Percentiles rank a stretch among this genome's conserved stretches.
Evolutionary conservation across 2,888 invertebrate species (phyloP).

Genomic region (Coenonympha glycerion): DNA sequence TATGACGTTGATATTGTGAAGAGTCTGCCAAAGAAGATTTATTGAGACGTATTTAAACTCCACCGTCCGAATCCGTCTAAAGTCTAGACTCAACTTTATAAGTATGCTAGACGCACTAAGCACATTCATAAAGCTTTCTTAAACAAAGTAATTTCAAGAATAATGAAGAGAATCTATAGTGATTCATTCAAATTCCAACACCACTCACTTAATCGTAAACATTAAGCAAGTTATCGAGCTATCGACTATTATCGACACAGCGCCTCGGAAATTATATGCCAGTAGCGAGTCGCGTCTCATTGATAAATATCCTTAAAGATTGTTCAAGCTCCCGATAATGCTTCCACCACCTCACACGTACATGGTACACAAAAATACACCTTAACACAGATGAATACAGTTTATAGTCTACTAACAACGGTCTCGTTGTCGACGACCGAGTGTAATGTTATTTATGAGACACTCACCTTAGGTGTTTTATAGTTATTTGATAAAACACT

Average conservation of each 20-base stretch:
- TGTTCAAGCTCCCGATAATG: slow-evolving; percentile 70
- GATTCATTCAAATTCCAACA: slow-evolving; percentile 7
- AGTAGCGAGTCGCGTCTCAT: slow-evolving; percentile 73
- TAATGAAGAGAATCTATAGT: slow-evolving; percentile 4
- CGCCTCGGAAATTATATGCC: slow-evolving; percentile 57
- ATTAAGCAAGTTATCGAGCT: slow-evolving; percentile 7
- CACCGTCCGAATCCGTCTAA: too few relatives aligned
- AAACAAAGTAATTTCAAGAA: background rate
- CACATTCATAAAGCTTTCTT: background rate
- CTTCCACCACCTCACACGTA: slow-evolving; percentile 58
- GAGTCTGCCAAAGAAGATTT: too few relatives aligned
- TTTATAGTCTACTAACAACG: slow-evolving; percentile 26
- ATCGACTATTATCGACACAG: slow-evolving; percentile 21
- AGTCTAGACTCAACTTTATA: background rate
- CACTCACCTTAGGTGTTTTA: slow-evolving; percentile 66
- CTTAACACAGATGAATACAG: slow-evolving; percentile 34
- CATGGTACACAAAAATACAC: slow-evolving; percentile 32
- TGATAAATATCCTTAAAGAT: slow-evolving; percentile 75
- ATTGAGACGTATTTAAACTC: too few relatives aligned
- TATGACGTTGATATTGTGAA: too few relatives aligned
- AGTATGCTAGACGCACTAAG: background rate
- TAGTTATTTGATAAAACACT: slow-evolving; percentile 73
- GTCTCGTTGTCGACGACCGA: slow-evolving; percentile 36
- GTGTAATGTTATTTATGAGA: slow-evolving; percentile 65
- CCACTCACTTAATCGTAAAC: slow-evolving; percentile 8